Evolutionary conservation across 2,797 vertebrate species (phyloP).

Genomic region (Rousettus madagascariensis): DNA sequence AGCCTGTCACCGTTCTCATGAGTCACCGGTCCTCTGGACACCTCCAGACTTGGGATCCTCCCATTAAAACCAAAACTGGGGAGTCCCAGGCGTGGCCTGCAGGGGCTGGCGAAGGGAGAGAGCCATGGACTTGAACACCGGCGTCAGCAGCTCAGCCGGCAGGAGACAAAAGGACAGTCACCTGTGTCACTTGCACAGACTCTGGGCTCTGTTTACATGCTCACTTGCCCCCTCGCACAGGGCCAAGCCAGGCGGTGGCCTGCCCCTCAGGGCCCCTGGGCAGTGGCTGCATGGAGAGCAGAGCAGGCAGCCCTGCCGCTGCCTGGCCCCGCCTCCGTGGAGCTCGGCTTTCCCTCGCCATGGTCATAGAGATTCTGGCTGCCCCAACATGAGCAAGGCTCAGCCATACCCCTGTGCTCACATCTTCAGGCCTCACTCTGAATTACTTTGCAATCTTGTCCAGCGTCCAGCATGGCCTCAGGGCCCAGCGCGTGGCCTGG

Average conservation of each 20-base stretch:
- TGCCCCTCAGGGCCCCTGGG: rapidly evolving
- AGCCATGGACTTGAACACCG: rapidly evolving
- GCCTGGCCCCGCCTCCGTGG: rapidly evolving
- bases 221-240: rapidly evolving
- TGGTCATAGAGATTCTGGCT: not conserved
- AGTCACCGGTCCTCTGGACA: not conserved
- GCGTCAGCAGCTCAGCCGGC: rapidly evolving
- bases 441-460: rapidly evolving
- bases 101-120: rapidly evolving
- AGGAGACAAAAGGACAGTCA: rapidly evolving
- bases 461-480: rapidly evolving
- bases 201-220: not conserved
- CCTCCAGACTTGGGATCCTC: not conserved
- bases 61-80: not conserved
- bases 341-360: not conserved
- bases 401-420: rapidly evolving
- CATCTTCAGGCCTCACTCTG: not conserved
- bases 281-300: rapidly evolving
- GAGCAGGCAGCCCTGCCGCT: not conserved
- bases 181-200: rapidly evolving
- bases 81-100: rapidly evolving
- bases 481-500: rapidly evolving
- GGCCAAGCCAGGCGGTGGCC: rapidly evolving
- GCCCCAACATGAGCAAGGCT: not conserved
- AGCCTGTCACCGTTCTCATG: rapidly evolving